phyloP scores from a whole-genome alignment of 2,113 vertebrate genomes.

The Ceuthmochares aereus region DNA sequence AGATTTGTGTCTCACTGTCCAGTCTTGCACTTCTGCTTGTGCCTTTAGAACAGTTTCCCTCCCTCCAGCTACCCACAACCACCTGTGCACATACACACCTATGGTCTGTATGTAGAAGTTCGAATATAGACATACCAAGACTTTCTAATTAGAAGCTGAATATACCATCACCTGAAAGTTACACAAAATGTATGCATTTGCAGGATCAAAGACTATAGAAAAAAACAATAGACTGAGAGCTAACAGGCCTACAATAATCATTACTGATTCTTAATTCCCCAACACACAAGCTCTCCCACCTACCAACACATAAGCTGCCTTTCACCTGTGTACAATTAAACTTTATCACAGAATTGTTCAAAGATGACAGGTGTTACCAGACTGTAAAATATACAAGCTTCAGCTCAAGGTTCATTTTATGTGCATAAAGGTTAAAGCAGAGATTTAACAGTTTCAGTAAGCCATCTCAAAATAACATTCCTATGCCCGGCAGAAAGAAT shows the following conservation, averaged over 20 bases:
- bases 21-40: background rate
- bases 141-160: background rate
- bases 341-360: background rate
- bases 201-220: background rate
- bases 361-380: background rate
- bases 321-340: background rate
- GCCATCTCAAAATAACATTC: background rate
- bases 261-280: background rate
- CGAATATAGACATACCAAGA: background rate
- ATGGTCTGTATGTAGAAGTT: background rate
- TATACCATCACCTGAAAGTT: background rate
- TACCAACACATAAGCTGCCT: background rate
- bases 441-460: background rate
- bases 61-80: background rate
- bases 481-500: background rate
- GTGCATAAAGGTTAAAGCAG: background rate
- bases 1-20: background rate
- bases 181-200: background rate
- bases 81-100: background rate
- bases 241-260: background rate
- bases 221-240: rapidly evolving
- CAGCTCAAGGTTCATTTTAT: background rate
- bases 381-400: background rate
- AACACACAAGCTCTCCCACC: background rate
- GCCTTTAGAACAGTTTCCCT: background rate